phyloP scores from a whole-genome alignment of 2,888 invertebrate species.

The Tipula unca region DNA sequence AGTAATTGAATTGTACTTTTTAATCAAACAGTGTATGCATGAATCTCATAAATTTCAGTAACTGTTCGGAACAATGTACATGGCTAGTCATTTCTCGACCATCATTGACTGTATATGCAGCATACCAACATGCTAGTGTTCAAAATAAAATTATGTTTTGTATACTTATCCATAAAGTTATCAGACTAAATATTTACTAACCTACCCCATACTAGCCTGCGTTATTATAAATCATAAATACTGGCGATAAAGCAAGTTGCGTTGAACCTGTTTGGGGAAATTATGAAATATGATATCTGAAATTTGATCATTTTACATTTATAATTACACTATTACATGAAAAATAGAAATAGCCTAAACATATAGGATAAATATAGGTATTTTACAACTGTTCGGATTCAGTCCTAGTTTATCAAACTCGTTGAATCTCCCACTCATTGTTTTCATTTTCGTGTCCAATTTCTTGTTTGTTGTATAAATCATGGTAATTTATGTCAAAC shows the following conservation, averaged over 20 bases:
- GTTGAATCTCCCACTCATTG: too few relatives aligned
- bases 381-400: background rate
- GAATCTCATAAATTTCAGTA: too few relatives aligned
- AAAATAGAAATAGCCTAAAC: background rate
- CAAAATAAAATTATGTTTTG: too few relatives aligned
- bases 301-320: background rate
- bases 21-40: too few relatives aligned
- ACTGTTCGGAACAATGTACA: too few relatives aligned
- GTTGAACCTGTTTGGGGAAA: background rate
- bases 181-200: too few relatives aligned
- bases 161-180: too few relatives aligned
- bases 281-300: background rate
- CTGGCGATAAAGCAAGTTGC: background rate
- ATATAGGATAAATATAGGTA: too few relatives aligned
- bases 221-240: background rate
- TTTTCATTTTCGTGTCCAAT: background rate
- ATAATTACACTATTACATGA: slow-evolving; percentile 3
- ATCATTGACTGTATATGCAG: too few relatives aligned
- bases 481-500: background rate
- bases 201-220: background rate
- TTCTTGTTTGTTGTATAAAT: background rate
- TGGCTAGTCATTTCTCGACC: too few relatives aligned
- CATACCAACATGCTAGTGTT: too few relatives aligned
- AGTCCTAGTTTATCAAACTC: background rate
- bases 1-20: too few relatives aligned